Conservation (phyloP, 37 sponge, comb jelly and placozoan genomes). For the Crambe crambe region DNA sequence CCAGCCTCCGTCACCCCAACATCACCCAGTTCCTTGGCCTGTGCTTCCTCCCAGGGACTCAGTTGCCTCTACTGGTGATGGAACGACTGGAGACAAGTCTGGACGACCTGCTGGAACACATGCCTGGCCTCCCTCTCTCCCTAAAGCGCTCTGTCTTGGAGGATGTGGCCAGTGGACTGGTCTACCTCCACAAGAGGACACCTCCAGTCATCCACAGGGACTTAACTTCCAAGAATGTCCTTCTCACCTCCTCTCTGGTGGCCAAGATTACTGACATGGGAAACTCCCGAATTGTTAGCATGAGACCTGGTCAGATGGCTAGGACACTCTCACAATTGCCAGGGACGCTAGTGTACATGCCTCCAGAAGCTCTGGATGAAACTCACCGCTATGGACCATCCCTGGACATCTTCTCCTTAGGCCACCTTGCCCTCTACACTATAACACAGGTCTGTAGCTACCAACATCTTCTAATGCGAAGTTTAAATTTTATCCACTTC, state of each 20-base stretch:
- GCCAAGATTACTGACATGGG: constrained; percentile 54
- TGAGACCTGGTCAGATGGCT: not conserved
- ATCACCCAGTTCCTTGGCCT: constrained; percentile 34
- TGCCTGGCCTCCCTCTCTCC: not conserved
- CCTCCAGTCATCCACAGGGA: constrained; percentile 47
- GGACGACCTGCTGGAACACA: constrained; percentile 10
- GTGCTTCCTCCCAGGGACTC: not conserved
- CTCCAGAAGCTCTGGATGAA: constrained; percentile 8
- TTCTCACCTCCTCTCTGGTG: constrained; percentile 10
- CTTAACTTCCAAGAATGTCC: constrained; percentile 37
- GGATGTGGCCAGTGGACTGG: constrained; percentile 27
- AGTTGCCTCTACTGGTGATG: constrained; percentile 22
- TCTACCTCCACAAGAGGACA: constrained; percentile 29
- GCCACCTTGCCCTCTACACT: constrained; percentile 4
- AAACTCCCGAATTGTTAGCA: constrained; percentile 6
- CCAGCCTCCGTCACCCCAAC: constrained; percentile 34
- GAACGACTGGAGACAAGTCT: constrained; percentile 15
- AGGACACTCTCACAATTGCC: not conserved
- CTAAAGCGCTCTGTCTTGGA: constrained; percentile 7
- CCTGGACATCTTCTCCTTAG: constrained; percentile 48
- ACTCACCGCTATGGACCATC: not conserved
- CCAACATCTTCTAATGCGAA: too few relatives aligned
- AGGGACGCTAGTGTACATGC: constrained; percentile 29
- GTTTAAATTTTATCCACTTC: not conserved
- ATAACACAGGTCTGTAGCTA: constrained; percentile 2